Conservation (phyloP, 2,113 vertebrate species). For the Dolichotis patagonum region DNA sequence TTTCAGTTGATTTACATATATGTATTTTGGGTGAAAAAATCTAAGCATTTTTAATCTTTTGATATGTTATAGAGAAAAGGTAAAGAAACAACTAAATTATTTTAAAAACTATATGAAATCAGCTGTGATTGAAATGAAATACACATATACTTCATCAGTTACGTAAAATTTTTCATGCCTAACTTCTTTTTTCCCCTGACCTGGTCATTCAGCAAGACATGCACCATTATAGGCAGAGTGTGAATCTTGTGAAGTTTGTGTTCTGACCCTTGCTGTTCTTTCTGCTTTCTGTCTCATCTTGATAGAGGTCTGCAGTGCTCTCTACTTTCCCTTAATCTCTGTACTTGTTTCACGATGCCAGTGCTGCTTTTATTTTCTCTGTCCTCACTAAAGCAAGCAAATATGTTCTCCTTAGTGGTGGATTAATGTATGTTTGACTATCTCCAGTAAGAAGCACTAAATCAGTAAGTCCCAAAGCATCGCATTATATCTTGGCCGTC, state of each 20-base stretch:
- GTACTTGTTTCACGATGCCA: neutral
- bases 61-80: neutral
- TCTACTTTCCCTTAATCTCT: neutral
- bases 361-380: neutral
- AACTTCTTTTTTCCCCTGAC: neutral
- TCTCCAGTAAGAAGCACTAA: neutral
- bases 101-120: neutral
- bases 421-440: neutral
- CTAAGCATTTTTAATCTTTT: constrained; percentile 38
- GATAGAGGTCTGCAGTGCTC: neutral
- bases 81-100: neutral
- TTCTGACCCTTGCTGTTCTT: neutral
- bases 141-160: neutral
- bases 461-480: neutral
- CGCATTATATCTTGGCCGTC: neutral
- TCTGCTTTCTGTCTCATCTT: neutral
- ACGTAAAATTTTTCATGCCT: neutral
- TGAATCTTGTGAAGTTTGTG: neutral
- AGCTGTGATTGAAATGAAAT: constrained; percentile 28
- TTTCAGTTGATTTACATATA: neutral
- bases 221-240: neutral
- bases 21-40: constrained; percentile 4
- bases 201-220: neutral
- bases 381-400: neutral
- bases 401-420: neutral